A percentile compares a stretch with the other conserved stretches of the same genome.
Conservation (phyloP, 2,113 vertebrate species). For the Hoplias malabaricus region DNA sequence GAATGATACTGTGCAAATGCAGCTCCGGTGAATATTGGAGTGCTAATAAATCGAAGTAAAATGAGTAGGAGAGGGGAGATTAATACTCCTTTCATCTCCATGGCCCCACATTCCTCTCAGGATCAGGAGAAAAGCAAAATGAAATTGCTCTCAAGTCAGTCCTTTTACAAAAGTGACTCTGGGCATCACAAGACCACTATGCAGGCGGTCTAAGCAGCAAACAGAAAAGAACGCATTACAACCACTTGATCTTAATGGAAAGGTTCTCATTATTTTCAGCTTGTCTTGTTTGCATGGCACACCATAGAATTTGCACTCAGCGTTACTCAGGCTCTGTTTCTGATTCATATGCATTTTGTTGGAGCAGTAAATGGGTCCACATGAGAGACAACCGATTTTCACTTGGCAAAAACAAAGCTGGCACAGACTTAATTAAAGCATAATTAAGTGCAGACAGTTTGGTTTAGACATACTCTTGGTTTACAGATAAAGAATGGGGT, state of each 20-base stretch:
- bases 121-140: constrained; percentile 75
- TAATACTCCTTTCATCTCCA: constrained; percentile 71
- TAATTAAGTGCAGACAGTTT: neutral
- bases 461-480: neutral
- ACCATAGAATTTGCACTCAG: constrained; percentile 5
- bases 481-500: neutral
- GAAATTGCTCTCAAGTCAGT: constrained; percentile 64
- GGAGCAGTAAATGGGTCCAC: neutral
- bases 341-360: neutral
- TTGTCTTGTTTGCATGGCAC: constrained; percentile 19
- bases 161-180: constrained; percentile 64
- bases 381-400: neutral
- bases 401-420: neutral
- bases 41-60: constrained; percentile 48
- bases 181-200: constrained; percentile 71
- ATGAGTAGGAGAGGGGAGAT: constrained; percentile 55
- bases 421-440: no score
- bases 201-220: constrained; percentile 55
- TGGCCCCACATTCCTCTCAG: constrained; percentile 71
- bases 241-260: constrained; percentile 44
- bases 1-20: constrained; percentile 21
- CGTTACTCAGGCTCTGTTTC: neutral
- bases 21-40: constrained; percentile 51
- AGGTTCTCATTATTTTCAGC: constrained; percentile 53
- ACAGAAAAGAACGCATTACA: constrained; percentile 52